Evolutionary conservation across 92 coral and sea anemone genomes (phyloP), one percentile per base, ranked within the genome.

Genomic region (Isaurus tuberculatus): DNA sequence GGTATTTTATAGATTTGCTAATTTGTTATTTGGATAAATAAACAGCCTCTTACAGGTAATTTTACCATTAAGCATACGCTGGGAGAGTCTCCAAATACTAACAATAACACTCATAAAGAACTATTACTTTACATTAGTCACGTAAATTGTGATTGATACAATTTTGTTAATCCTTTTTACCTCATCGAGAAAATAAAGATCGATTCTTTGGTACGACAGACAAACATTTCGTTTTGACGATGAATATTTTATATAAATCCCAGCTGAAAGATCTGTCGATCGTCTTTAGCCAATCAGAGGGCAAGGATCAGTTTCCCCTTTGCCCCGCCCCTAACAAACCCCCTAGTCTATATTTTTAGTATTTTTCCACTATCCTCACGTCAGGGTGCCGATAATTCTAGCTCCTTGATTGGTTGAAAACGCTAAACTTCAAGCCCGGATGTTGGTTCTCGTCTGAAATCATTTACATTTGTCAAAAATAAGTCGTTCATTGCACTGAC

Each of bases 401-500:
- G 4, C n/a, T 23, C 66, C 22, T 42, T 58, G 82, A 77, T 77
- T 77, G 82, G 82, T 69, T 37, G 20, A 58, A 9, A 2, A 19
- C 28, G 7, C 11, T 8, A 17, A 28, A 72, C 10, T 31, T 15
- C 25, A 77, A 43, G 64, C 80, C 80, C 80, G 69, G 69, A 77
- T 77, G 82, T 43, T 2, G 61, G 14, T n/a, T 19, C 15, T 31
- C 49, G 19, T 57, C 44, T 55, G 1, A 58, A 31, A 19, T 57
- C 26, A 58, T 75, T 75, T 75, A 36, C 81, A 75, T 75, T 53
- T 75, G 81, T 75, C 81, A 75, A 77, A 77, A 74, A 75, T 55
- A 77, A 25, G 40, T 77, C 34, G n/a, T 36, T 15, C 26, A 14
- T 77, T 58, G 65, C 70, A 58, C 22, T 31, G 70, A 58, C 67